Base-by-base conservation (phyloP, 2,888 invertebrate species). In the Gibbula magus region DNA sequence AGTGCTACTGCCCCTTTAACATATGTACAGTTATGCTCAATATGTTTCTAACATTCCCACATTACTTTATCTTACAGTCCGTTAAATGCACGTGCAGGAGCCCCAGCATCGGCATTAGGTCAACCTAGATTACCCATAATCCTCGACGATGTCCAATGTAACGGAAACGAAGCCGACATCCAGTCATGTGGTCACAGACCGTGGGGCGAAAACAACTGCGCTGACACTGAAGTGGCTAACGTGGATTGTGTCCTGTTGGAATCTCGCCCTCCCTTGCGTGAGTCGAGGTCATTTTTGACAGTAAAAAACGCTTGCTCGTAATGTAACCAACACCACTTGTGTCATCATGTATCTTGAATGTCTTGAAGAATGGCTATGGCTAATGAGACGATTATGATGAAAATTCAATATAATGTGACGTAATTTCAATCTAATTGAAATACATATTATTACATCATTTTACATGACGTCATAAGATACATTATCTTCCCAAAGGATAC, bases 71-170 rank as follows among this genome's bases (percentile, higher is more conserved):
- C 18, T 32, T 70, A 4, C 73, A 82, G 80, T 22, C 77, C 74
- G 2, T 77, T 74, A 45, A 81, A 77, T 56, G 79, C 83, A 85
- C 76, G 85, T 39, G 67, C 79, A 56, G 67, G 84, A 76, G 79
- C 88, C 22, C 67, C 86, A 52, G 79, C 85, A 18, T 84, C 87
- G 51, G 76, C 80, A 18, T 29, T 77, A 1, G 53, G 54, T 2
- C 70, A 66, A 32, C 18, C 53, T 3, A 16, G 20, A 4, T 56
- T 74, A 5, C 52, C 76, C 0, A 85, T 87, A 74, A 74, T 84
- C 7, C 61, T 91, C 39, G 86, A 88, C 39, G 83, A 88, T 45
- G 86, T 91, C 32, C 61, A 81, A 1, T 91, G 92, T 80, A 73
- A 22, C 0, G 92, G 91, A 8, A 86, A 77, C 5, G 91, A 91